Percentiles rank a stretch among this genome's conserved stretches.
phyloP scores from a whole-genome alignment of 2,797 vertebrate genomes.

The Clarias laeviceps region DNA sequence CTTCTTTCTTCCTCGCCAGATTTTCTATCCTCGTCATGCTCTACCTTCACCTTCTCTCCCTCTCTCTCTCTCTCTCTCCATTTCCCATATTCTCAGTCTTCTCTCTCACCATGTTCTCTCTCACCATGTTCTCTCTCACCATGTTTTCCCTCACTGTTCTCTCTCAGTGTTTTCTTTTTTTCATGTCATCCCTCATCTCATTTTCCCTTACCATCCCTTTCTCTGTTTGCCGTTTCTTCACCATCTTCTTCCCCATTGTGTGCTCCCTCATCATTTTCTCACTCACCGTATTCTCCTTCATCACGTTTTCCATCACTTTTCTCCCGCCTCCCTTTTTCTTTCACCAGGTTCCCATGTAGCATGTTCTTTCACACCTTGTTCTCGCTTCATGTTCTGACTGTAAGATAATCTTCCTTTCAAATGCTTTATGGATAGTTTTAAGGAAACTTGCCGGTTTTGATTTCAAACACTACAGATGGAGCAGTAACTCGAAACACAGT shows the following conservation, averaged over 20 bases:
- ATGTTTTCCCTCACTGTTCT: not conserved
- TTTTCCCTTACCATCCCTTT: no score
- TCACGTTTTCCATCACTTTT: not conserved
- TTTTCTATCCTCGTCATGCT: not conserved
- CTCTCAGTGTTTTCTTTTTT: not conserved
- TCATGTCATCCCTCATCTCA: not conserved
- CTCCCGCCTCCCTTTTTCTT: not conserved
- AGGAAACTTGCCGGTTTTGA: not conserved
- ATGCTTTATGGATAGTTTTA: not conserved
- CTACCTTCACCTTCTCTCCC: not conserved
- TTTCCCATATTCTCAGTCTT: not conserved
- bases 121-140: not conserved
- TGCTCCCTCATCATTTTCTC: not conserved
- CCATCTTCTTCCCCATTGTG: not conserved
- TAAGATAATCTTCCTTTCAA: not conserved
- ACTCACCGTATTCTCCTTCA: not conserved
- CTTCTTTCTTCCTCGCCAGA: no score
- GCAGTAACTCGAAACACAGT: not conserved
- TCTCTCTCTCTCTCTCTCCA: not conserved
- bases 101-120: not conserved
- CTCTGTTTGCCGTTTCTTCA: not conserved
- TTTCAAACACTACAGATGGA: conserved; percentile 12
- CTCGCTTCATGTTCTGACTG: not conserved
- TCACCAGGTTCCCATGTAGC: no score
- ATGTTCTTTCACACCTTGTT: not conserved